These are phyloP conservation scores for Pluvianellus socialis DNA, from an alignment of 2,113 vertebrate genomes.

Conservation along the genomic window DNA sequence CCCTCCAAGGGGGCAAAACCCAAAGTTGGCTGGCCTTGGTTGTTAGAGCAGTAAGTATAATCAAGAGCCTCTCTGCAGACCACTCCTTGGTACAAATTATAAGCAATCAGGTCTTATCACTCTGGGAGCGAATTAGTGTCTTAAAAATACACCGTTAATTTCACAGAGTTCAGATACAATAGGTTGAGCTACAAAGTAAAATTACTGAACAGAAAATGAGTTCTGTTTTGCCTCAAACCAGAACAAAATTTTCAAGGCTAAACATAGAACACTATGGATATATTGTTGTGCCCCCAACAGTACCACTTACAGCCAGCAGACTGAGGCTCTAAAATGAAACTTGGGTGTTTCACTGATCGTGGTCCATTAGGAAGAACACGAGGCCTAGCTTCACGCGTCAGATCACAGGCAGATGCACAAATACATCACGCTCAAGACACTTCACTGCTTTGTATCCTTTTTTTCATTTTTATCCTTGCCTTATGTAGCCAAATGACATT, in stretches of 20 bases:
- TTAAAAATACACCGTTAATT: too few species aligned
- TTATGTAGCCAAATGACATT: background rate
- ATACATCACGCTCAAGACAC: background rate
- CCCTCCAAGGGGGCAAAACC: too few species aligned
- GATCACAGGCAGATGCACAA: background rate
- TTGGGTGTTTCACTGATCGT: background rate
- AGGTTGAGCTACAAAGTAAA: too few species aligned
- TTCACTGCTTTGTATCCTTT: background rate
- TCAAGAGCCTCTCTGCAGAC: too few species aligned
- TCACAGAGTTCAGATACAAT: too few species aligned
- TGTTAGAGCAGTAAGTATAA: too few species aligned
- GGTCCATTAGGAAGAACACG: background rate
- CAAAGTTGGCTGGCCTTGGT: too few species aligned
- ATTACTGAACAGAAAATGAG: too few species aligned
- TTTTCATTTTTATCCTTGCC: background rate
- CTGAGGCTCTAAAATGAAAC: background rate
- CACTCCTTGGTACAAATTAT: too few species aligned
- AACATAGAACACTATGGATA: background rate
- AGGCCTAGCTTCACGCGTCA: background rate
- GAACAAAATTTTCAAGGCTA: background rate
- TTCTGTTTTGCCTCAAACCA: too few species aligned
- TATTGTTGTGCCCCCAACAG: background rate
- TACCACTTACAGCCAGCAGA: background rate
- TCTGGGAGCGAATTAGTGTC: too few species aligned
- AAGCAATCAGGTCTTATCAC: too few species aligned